These are phyloP conservation scores for Macrosoma leucophasiata DNA, from an alignment of 2,888 invertebrate species.

Conservation along the genomic window DNA sequence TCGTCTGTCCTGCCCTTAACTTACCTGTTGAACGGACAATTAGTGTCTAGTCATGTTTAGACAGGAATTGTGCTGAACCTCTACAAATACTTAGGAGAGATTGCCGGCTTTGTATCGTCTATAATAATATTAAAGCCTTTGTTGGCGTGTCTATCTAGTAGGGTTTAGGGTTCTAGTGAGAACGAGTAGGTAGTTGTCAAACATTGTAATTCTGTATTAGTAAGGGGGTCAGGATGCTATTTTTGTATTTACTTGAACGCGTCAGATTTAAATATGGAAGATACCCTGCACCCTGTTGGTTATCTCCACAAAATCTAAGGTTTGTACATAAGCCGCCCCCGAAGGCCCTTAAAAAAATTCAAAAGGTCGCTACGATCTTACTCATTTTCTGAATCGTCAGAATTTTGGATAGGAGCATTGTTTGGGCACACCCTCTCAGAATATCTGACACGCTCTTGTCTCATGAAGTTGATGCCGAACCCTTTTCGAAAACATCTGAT, in stretches of 20 bases:
- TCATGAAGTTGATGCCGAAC: no score
- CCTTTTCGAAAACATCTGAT: no score
- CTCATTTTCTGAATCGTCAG: no score
- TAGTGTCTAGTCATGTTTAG: slow-evolving; percentile 1
- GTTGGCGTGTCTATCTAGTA: not conserved
- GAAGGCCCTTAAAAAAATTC: no score
- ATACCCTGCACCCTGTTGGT: no score
- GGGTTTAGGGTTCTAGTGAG: not conserved
- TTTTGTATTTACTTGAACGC: slow-evolving; percentile 13
- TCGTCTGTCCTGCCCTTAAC: slow-evolving; percentile 2
- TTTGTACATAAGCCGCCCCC: no score
- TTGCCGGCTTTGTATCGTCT: not conserved
- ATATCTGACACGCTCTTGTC: no score
- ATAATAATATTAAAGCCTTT: not conserved
- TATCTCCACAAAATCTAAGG: no score
- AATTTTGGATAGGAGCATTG: no score
- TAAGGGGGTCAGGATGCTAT: not conserved
- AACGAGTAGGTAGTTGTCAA: not conserved
- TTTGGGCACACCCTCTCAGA: no score
- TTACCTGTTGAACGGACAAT: slow-evolving; percentile 10
- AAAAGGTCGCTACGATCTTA: no score
- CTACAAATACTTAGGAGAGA: slow-evolving; percentile 6
- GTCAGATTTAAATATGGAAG: no score
- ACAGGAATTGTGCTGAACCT: slow-evolving; percentile 3
- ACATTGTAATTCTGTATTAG: not conserved